These are phyloP conservation scores for Labeo rohita DNA, from an alignment of 2,113 vertebrate genomes.

Conservation along the genomic window DNA sequence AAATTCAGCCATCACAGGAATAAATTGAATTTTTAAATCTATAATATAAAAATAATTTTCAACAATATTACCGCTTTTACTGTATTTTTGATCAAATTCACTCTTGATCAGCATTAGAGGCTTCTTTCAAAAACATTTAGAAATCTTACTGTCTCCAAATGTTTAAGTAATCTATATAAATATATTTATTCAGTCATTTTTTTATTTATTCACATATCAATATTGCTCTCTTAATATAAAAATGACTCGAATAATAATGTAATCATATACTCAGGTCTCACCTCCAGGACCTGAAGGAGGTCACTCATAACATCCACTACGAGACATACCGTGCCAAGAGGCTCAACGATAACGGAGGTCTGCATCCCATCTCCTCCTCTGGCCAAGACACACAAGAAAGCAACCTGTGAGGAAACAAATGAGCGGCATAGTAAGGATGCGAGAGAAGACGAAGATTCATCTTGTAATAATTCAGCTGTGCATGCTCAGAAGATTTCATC, in stretches of 20 bases:
- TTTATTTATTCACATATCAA: not conserved
- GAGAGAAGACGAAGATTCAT: slow-evolving; percentile 29
- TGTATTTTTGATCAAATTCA: not conserved
- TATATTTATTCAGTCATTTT: not conserved
- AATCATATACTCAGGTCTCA: slow-evolving; percentile 81
- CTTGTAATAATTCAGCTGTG: slow-evolving; percentile 61
- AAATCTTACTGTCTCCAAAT: not conserved
- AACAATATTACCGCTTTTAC: no score
- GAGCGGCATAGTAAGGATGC: slow-evolving; percentile 44
- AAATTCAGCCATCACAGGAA: not conserved
- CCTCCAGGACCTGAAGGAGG: slow-evolving; percentile 96
- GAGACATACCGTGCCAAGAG: slow-evolving; percentile 96
- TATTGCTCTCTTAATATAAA: not conserved
- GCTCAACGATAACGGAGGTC: slow-evolving; percentile 92
- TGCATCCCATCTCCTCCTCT: slow-evolving; percentile 83
- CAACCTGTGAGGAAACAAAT: slow-evolving; percentile 81
- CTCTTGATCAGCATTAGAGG: not conserved
- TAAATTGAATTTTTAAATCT: not conserved
- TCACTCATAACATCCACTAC: slow-evolving; percentile 98
- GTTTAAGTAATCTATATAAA: not conserved
- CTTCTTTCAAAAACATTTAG: not conserved
- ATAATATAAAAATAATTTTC: no score
- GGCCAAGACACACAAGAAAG: slow-evolving; percentile 83
- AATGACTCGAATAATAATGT: no score
- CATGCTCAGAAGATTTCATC: slow-evolving; percentile 63